Percentiles rank a stretch among this genome's conserved stretches.
Conservation (phyloP, 2,113 vertebrate genomes). For the Pelvicachromis taeniatus region DNA sequence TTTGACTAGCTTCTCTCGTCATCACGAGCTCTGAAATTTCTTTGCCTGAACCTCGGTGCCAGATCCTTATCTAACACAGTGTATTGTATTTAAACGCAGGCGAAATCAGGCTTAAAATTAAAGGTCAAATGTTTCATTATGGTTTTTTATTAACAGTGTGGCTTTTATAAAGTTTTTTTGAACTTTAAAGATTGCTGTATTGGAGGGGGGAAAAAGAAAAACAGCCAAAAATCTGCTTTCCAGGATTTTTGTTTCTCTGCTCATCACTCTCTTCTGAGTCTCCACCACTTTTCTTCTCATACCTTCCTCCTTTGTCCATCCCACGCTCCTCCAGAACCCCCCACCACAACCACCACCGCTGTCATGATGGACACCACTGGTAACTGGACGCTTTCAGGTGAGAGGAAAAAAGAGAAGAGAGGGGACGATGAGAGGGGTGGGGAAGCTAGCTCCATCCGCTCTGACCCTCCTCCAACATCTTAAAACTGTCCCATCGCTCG, state of each 20-base stretch:
- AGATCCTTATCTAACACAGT: background rate
- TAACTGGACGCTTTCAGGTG: slow-evolving; percentile 74
- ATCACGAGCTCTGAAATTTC: background rate
- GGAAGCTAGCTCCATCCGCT: background rate
- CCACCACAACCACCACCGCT: slow-evolving; percentile 13
- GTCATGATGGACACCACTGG: slow-evolving; percentile 55
- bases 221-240: background rate
- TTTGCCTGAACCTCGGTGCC: background rate
- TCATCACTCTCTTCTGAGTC: slow-evolving; percentile 15
- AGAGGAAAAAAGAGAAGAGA: slow-evolving; percentile 12
- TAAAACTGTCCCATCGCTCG: slow-evolving; percentile 35
- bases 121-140: background rate
- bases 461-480: slow-evolving; percentile 23
- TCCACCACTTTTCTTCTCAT: slow-evolving; percentile 26
- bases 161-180: background rate
- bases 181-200: background rate
- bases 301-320: slow-evolving; percentile 56
- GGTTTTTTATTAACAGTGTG: background rate
- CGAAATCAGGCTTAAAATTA: background rate
- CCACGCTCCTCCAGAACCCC: slow-evolving; percentile 62
- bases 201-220: background rate
- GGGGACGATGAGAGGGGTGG: background rate
- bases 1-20: background rate
- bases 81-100: background rate
- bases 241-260: background rate